A percentile compares a stretch with the other conserved stretches of the same genome.
Evolutionary conservation across 2,113 vertebrate species (phyloP).

Genomic region (Rhinolophus sinicus): DNA sequence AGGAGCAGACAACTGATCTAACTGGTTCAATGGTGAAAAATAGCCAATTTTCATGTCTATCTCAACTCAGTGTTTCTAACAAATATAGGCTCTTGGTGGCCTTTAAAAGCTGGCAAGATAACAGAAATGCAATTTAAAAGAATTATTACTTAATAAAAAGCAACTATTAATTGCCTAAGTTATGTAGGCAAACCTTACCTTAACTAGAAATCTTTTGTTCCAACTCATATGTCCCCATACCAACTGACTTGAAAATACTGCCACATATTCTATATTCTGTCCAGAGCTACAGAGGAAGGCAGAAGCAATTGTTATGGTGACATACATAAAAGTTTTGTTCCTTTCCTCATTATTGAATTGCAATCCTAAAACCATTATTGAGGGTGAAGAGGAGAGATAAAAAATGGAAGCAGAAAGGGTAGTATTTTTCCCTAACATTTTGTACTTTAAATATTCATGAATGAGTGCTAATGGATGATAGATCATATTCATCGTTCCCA

Average conservation of each 20-base stretch:
- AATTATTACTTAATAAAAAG: background rate
- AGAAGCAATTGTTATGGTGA: background rate
- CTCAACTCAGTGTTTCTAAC: background rate
- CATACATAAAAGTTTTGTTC: background rate
- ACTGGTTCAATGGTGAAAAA: background rate
- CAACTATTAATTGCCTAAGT: background rate
- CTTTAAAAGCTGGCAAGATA: background rate
- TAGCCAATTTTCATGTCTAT: background rate
- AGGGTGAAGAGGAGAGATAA: background rate
- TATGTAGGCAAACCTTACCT: background rate
- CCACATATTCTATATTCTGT: background rate
- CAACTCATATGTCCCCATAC: background rate
- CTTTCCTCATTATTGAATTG: background rate
- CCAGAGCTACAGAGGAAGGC: background rate
- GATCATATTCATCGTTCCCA: background rate
- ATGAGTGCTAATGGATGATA: background rate
- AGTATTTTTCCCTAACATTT: background rate
- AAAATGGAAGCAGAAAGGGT: background rate
- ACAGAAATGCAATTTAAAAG: background rate
- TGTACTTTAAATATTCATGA: slow-evolving; percentile 52
- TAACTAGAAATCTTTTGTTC: background rate
- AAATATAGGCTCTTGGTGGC: background rate
- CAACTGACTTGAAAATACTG: background rate
- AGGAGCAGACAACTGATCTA: background rate
- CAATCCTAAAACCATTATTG: background rate